Evolutionary conservation across 2,113 vertebrate genomes (phyloP), one percentile per base, ranked within the genome.

Genomic region (Istiophorus platypterus): DNA sequence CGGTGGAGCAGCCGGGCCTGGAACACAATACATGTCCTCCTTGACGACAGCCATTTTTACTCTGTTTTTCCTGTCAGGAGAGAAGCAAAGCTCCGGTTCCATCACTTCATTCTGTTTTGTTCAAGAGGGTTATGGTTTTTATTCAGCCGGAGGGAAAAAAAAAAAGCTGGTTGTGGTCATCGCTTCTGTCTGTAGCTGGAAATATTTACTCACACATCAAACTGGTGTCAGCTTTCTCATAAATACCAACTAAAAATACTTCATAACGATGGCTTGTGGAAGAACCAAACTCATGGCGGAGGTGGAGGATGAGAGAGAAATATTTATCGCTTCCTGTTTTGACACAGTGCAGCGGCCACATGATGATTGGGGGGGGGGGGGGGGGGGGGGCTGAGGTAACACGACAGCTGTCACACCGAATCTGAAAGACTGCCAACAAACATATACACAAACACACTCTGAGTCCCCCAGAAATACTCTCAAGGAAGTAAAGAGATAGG

Each of bases 351-450:
- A 45, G 31, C 10, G 27, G 41, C 65, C 67, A 63, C 65, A 47
- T 24, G 71, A 45, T 1, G 69, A 67, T 18, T 0, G 52, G 66
- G 57, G 49, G 52, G 65, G 79, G 31, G 64, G 66, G 54, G 75
- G 42, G 69, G 39, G 49, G 24, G 67, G 54, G 54, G 63, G 76
- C 85, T 41, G 69, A 85, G 82, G 82, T 66, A 65, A 89, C 63
- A 66, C 13, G 57, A 65, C 73, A 84, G 80, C 85, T 90, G 82
- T 85, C 85, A 68, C 72, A 61, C 54, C 66, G 47, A 76, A 83
- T 83, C 64, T 77, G 68, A 83, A 22, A 2, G 5, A n/a, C 57
- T 17, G 57, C 62, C 49, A 71, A 68, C 75, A 75, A 67, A 72
- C 26, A 39, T n/a, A 56, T 42, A 54, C 61, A 52, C 80, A 56